Evolutionary conservation across 2,113 vertebrate species (phyloP), one percentile per base, ranked within the genome.

Genomic region (Engystomops pustulosus): DNA sequence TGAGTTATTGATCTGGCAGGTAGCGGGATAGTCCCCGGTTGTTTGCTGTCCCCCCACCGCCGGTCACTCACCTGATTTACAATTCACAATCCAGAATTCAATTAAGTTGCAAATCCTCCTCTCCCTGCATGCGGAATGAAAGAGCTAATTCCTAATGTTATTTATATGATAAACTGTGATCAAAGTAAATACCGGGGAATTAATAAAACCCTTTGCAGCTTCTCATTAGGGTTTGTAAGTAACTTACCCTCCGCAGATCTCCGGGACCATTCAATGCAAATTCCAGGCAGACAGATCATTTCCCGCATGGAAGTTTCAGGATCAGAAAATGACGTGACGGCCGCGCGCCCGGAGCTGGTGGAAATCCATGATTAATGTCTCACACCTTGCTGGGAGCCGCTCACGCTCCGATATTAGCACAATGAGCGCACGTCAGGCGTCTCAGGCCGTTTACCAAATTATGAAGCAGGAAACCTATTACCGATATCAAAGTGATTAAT

Each of bases 121-220:
- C 60, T 68, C 58, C 82, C 82, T 9, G 72, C 82, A 77, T 78
- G 82, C 82, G 69, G 62, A 77, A 67, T 77, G 76, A 68, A 69
- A 49, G 69, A 84, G 72, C 82, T 84, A 84, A 84, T 84, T 77
- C 78, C 60, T 76, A 77, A 77, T 77, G 82, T 38, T 84, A 77
- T 84, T 84, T 84, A 77, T 77, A 72, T 78, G 82, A 78, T 84
- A 78, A 77, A 77, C 60, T 67, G 78, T 84, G 82, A 84, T 84
- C 82, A 77, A 77, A 84, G 82, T 55, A 78, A 84, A 77, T 78
- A 53, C 82, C 71, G 11, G 44, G 82, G 82, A 77, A 84, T 84
- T 84, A 84, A 84, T 84, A 77, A 78, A 74, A 68, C 68, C 47
- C 72, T 77, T 84, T 77, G 32, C 72, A 55, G 82, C 60, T 84